Evolutionary conservation across 2,888 invertebrate genomes (phyloP), one percentile per base, ranked within the genome.

Genomic region (Limnephilus marmoratus): DNA sequence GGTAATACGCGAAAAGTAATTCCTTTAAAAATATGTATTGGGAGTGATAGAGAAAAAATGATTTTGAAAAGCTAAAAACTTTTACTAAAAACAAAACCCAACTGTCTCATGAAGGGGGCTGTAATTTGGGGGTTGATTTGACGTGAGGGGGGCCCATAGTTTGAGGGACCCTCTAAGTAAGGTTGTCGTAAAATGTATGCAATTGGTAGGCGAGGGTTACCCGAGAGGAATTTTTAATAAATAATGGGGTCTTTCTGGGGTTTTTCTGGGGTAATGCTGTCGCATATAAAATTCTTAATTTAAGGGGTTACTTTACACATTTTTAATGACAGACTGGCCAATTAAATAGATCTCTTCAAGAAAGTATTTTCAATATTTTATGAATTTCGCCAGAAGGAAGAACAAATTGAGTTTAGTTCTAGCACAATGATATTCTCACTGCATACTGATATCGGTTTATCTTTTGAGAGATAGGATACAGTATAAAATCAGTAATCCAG

Each of bases 201-300:
- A 86, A 86, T 86, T 45, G 86, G 85, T 68, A 29, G 86, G 41
- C 45, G 41, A 45, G 86, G 15, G 45, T 18, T 29, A 86, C 86
- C 49, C 86, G 86, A 29, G 45, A 29, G 86, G 86, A 86, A 86
- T 86, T 86, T 85, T 86, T 86, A 86, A 86, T 86, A 86, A 86
- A 29, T 15, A 15, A 45, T 45, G 24, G 45, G 85, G 86, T 24
- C 68, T 68, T 24, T 24, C 68, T 24, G 24, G 45, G 45, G 12
- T 45, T 45, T 45, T 45, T 45, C 45, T 45, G 45, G 45, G 12
- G 45, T 45, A 45, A 45, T 45, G 24, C 68, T 68, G 68, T 4
- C 24, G 68, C 68, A 24, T 11, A 24, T 24, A n/a, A 68, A 68
- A 68, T n/a, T 68, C 18, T 68, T 68, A 24, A 9, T 68, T 68